Evolutionary conservation across 92 coral and sea anemone species (phyloP).

Genomic region (Palythoa grandiflora): DNA sequence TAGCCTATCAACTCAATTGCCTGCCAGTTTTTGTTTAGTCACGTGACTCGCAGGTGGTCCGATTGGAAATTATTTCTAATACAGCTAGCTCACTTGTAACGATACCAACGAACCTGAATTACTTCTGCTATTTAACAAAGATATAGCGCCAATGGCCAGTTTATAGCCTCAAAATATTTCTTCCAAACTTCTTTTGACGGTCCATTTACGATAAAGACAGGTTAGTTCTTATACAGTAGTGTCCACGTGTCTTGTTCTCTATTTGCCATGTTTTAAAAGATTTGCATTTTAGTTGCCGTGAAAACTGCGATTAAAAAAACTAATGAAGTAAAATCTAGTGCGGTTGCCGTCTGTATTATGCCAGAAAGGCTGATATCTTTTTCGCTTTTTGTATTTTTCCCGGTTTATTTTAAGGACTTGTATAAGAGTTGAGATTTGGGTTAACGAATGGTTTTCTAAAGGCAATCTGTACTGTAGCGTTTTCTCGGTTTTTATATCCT

Average conservation of each 20-base stretch:
- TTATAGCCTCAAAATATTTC: background rate
- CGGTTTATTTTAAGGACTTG: background rate
- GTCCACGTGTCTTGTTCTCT: constrained; percentile 30
- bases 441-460: constrained; percentile 1
- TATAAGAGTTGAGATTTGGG: background rate
- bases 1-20: constrained; percentile 23
- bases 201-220: background rate
- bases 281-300: constrained; percentile 44
- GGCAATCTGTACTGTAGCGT: constrained; percentile 6
- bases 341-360: background rate
- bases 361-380: background rate
- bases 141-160: background rate
- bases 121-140: background rate
- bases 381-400: background rate
- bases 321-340: constrained; percentile 23
- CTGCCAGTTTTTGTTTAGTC: constrained; percentile 16
- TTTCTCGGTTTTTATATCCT: background rate
- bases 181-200: background rate
- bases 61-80: background rate
- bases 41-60: constrained; percentile 44
- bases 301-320: constrained; percentile 39
- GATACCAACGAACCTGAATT: background rate
- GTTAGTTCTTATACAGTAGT: background rate
- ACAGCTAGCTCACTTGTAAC: constrained; percentile 18
- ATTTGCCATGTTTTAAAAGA: constrained; percentile 10